phyloP scores from a whole-genome alignment of 2,888 invertebrate genomes.

The Tiliacea aurago region DNA sequence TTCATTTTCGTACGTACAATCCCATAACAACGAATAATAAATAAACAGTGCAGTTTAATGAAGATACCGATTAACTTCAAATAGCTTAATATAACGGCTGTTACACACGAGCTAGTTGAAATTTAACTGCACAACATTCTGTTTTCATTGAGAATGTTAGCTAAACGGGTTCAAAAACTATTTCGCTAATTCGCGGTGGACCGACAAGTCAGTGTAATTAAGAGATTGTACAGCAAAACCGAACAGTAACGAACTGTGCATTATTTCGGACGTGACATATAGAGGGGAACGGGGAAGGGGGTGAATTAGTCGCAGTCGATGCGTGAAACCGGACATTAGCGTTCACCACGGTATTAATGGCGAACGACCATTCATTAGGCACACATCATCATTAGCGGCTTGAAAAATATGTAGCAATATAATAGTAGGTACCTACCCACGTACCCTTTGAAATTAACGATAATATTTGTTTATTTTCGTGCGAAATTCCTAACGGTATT shows the following conservation, averaged over 20 bases:
- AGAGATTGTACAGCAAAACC: slow-evolving; percentile 72
- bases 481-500: not conserved
- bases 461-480: slow-evolving; percentile 8
- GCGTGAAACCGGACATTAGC: slow-evolving; percentile 72
- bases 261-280: slow-evolving; percentile 70
- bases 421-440: not conserved
- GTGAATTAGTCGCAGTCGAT: slow-evolving; percentile 71
- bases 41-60: slow-evolving; percentile 29
- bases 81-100: slow-evolving; percentile 22
- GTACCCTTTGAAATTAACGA: slow-evolving; percentile 7
- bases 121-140: slow-evolving; percentile 24
- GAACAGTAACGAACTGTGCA: slow-evolving; percentile 71
- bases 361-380: slow-evolving; percentile 58
- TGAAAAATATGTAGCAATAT: slow-evolving; percentile 40
- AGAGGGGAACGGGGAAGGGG: slow-evolving; percentile 17
- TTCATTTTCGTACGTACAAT: slow-evolving; percentile 1
- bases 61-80: slow-evolving; percentile 29
- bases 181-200: slow-evolving; percentile 55
- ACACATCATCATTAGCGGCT: slow-evolving; percentile 56
- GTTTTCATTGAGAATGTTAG: slow-evolving; percentile 39
- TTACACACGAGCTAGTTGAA: slow-evolving; percentile 23
- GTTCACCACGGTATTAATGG: slow-evolving; percentile 63
- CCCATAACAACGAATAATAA: slow-evolving; percentile 13
- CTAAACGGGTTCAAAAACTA: slow-evolving; percentile 53
- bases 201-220: slow-evolving; percentile 68